Evolutionary conservation across 2,113 vertebrate species (phyloP).

Genomic region (Lates calcarifer): DNA sequence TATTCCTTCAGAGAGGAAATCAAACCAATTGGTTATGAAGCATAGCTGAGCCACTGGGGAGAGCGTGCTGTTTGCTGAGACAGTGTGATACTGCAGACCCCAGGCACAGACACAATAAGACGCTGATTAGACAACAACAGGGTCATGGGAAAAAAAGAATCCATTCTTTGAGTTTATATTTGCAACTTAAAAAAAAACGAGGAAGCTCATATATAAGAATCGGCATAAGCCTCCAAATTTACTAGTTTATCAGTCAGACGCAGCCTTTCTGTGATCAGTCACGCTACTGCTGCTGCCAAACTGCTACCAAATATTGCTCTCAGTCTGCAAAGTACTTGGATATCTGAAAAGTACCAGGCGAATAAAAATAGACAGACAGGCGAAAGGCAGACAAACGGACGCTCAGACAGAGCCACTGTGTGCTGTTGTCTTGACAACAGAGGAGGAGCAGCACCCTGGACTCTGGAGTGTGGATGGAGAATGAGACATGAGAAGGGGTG

Average conservation of each 20-base stretch:
- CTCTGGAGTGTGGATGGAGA: conserved; percentile 38
- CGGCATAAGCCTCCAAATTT: conserved; percentile 39
- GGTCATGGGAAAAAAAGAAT: conserved; percentile 21
- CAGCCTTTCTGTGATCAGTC: conserved; percentile 54
- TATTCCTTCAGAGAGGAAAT: conserved; percentile 73
- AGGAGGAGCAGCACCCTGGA: conserved; percentile 53
- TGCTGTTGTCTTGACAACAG: conserved; percentile 78
- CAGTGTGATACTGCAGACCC: conserved; percentile 55
- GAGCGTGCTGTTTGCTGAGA: conserved; percentile 63
- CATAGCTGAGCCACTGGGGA: conserved; percentile 57
- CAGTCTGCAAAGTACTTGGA: conserved; percentile 31
- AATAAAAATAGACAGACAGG: conserved; percentile 61
- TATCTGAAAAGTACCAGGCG: conserved; percentile 49
- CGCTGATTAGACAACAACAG: conserved; percentile 67
- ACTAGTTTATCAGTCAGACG: conserved; percentile 52
- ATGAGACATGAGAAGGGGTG: conserved; percentile 38
- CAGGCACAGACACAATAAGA: conserved; percentile 58
- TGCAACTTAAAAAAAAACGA: conserved; percentile 15
- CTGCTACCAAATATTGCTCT: conserved; percentile 27
- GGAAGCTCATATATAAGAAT: conserved; percentile 18
- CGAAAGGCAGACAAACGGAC: conserved; percentile 48
- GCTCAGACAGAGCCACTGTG: conserved; percentile 50
- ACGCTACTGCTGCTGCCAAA: conserved; percentile 40
- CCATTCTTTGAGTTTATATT: conserved; percentile 27
- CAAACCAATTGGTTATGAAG: conserved; percentile 74